Evolutionary conservation across 2,113 vertebrate genomes (phyloP).

Genomic region (Addax nasomaculatus): DNA sequence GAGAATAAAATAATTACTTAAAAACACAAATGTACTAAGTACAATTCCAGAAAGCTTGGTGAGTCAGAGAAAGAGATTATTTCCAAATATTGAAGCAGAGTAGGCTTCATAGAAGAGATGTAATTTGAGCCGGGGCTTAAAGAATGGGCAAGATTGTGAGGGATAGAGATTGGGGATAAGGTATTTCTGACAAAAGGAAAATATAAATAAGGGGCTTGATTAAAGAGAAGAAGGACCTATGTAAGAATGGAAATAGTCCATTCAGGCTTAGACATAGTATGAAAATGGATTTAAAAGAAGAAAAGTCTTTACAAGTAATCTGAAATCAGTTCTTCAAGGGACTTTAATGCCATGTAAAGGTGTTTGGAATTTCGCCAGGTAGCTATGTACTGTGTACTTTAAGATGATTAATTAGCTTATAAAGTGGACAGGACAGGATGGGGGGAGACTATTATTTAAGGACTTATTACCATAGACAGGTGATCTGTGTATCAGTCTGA

Average conservation of each 20-base stretch:
- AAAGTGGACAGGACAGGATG: slow-evolving; percentile 29
- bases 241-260: background rate
- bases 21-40: background rate
- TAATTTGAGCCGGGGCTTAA: background rate
- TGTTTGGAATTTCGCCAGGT: slow-evolving; percentile 48
- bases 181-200: slow-evolving; percentile 2
- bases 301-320: background rate
- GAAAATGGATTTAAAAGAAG: background rate
- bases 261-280: background rate
- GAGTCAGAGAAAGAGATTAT: background rate
- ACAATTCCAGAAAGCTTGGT: background rate
- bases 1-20: background rate
- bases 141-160: background rate
- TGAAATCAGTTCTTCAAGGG: background rate
- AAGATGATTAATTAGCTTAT: slow-evolving; percentile 52
- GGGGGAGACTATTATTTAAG: slow-evolving; percentile 32
- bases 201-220: background rate
- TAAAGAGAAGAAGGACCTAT: background rate
- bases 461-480: slow-evolving; percentile 14
- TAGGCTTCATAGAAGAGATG: background rate
- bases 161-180: background rate
- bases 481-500: background rate
- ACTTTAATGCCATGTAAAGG: background rate
- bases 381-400: slow-evolving; percentile 36
- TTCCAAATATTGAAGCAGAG: background rate